Evolutionary conservation across 23 tunicate genomes (phyloP).

Genomic region (Trididemnum nubilum): DNA sequence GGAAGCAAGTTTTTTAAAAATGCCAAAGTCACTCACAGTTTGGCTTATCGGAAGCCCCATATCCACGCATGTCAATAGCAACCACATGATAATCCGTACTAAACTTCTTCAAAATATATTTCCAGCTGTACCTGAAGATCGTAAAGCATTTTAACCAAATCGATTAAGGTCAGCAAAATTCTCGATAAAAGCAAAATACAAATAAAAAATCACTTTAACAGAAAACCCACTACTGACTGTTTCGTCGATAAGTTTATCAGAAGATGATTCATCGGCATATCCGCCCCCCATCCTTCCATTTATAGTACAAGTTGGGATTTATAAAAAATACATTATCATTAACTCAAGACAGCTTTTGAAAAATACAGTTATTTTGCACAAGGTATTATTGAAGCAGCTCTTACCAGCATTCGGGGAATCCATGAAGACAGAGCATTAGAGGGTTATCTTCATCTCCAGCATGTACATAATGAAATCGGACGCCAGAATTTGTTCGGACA

Average conservation of each 20-base stretch:
- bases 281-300: too few species aligned
- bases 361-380: too few species aligned
- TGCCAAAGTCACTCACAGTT: slow-evolving; percentile 12
- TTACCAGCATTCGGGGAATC: slow-evolving; percentile 86
- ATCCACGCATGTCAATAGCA: slow-evolving; percentile 83
- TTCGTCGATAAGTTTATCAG: too few species aligned
- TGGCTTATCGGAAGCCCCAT: slow-evolving; percentile 88
- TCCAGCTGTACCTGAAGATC: slow-evolving; percentile 70
- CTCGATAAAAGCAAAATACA: too few species aligned
- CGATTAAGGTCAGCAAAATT: not conserved
- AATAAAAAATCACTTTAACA: too few species aligned
- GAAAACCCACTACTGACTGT: too few species aligned
- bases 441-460: slow-evolving; percentile 44
- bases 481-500: slow-evolving; percentile 52
- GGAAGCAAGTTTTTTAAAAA: not conserved
- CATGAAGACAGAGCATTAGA: slow-evolving; percentile 63
- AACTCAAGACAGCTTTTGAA: too few species aligned
- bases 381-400: too few species aligned
- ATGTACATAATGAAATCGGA: slow-evolving; percentile 76
- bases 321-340: too few species aligned
- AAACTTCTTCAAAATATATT: slow-evolving; percentile 41
- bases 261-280: too few species aligned
- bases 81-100: slow-evolving; percentile 65
- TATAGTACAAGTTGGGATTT: too few species aligned
- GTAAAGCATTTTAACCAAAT: too few species aligned